A percentile compares a stretch with the other conserved stretches of the same genome.
These are phyloP conservation scores for Drosophila neotestacea DNA, from an alignment of 2,888 invertebrate species.

Conservation along the genomic window DNA sequence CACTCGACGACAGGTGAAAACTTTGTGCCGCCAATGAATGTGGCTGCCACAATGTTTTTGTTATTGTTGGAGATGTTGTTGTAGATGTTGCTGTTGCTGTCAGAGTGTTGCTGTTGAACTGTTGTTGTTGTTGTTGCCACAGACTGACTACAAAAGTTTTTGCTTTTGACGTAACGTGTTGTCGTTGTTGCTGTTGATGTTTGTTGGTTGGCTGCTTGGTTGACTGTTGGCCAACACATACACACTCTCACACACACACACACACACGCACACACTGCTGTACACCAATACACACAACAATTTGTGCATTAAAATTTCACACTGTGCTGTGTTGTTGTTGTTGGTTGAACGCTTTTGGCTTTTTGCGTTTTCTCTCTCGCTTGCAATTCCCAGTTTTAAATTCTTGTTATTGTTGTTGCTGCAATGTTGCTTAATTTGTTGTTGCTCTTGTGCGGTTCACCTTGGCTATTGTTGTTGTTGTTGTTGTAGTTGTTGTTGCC, in stretches of 20 bases:
- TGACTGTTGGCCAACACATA: conserved; percentile 50
- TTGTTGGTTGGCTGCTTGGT: conserved; percentile 69
- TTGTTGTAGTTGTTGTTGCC: conserved; percentile 51
- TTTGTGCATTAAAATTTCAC: conserved; percentile 76
- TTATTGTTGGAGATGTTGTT: conserved; percentile 3
- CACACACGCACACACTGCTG: conserved; percentile 30
- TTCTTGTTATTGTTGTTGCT: conserved; percentile 41
- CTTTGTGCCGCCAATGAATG: conserved; percentile 71
- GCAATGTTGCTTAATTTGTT: conserved; percentile 16
- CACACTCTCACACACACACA: conserved; percentile 36
- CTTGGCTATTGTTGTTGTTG: conserved; percentile 36
- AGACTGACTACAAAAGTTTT: conserved; percentile 71
- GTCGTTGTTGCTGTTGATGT: conserved; percentile 53
- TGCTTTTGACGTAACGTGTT: conserved; percentile 44
- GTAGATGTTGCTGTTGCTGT: conserved; percentile 33
- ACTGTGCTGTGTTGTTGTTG: conserved; percentile 46
- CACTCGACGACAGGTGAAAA: conserved; percentile 73
- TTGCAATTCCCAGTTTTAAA: conserved; percentile 30
- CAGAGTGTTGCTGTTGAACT: conserved; percentile 34
- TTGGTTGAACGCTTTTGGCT: conserved; percentile 67
- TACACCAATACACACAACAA: conserved; percentile 34
- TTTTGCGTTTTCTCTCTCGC: conserved; percentile 53
- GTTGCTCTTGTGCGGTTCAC: conserved; percentile 40
- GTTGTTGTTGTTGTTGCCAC: conserved; percentile 52
- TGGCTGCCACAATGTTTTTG: conserved; percentile 32